These are phyloP conservation scores for Syngnathus typhle DNA, from an alignment of 2,113 vertebrate genomes.

Conservation along the genomic window DNA sequence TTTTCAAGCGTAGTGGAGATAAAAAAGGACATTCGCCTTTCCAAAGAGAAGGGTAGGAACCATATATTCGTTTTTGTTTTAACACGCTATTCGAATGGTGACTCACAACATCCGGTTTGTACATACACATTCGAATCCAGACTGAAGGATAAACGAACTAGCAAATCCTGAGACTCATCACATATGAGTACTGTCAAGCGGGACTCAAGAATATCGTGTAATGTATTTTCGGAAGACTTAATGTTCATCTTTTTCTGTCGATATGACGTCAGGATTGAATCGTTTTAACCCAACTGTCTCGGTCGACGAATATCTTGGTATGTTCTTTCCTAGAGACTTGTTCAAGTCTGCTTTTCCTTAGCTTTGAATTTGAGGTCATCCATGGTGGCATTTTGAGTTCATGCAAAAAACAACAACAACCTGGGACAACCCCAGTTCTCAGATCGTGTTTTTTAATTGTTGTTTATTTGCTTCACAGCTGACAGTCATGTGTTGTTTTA, in stretches of 20 bases:
- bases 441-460: background rate
- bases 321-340: background rate
- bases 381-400: background rate
- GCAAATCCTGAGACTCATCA: background rate
- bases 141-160: background rate
- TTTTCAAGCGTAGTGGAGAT: background rate
- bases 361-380: background rate
- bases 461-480: conserved; percentile 60
- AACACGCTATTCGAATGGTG: background rate
- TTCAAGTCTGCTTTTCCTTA: background rate
- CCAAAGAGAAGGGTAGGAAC: background rate
- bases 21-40: background rate
- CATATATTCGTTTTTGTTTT: background rate
- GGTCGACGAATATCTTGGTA: conserved; percentile 61
- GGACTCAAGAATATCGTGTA: background rate
- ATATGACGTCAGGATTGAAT: conserved; percentile 36
- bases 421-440: too few relatives aligned
- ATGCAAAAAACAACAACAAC: background rate
- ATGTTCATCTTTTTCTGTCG: background rate
- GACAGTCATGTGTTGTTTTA: conserved; percentile 87
- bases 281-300: conserved; percentile 45
- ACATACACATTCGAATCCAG: background rate
- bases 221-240: background rate
- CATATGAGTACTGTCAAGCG: background rate
- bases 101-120: conserved; percentile 1